Base-by-base conservation (phyloP, 2,113 vertebrate species). In the Atherinomorus stipes region DNA sequence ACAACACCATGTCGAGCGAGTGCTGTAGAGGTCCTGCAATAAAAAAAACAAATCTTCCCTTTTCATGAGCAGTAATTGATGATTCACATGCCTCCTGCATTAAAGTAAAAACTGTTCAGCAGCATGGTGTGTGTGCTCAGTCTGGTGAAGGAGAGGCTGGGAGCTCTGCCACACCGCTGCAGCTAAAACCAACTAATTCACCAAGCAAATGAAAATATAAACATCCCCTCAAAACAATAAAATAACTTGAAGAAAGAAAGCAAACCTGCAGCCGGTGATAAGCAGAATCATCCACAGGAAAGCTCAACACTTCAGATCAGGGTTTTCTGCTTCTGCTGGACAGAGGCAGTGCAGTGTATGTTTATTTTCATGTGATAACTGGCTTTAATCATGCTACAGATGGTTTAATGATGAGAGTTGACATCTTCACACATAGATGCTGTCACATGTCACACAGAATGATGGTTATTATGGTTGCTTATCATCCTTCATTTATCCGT, bases 141-240 rank as follows among this genome's bases (percentile, higher is more conserved):
- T 38, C 40, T 54, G 2, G 51, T 67, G 78, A 87, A 84, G 57
- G 61, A 31, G 60, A 71, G 84, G 71, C 75, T 40, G 53, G 79
- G 63, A 72, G 59, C 59, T 62, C 61, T 69, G 78, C 70, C 77
- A 74, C 64, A 52, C 56, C 21, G 25, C 81, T 42, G 71, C 58
- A 53, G 76, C 42, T 42, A 61, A 79, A 34, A 62, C 67, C 52
- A 85, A 76, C 11, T 2, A 73, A 78, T 53, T 64, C 31, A n/a
- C 50, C 62, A 65, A 80, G 76, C 71, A 72, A 86, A 90, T 88
- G 67, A 60, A 74, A 78, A 74, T 87, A 72, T 83, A 85, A 78
- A 86, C 79, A 65, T 42, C 15, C 42, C 44, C 22, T 42, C 23
- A 50, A 77, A 63, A 76, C 74, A 67, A 75, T 28, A n/a, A 4